Percentiles rank a stretch among this genome's conserved stretches.
Evolutionary conservation across 2,888 invertebrate species (phyloP).

Genomic region (Sarcophaga carnaria): DNA sequence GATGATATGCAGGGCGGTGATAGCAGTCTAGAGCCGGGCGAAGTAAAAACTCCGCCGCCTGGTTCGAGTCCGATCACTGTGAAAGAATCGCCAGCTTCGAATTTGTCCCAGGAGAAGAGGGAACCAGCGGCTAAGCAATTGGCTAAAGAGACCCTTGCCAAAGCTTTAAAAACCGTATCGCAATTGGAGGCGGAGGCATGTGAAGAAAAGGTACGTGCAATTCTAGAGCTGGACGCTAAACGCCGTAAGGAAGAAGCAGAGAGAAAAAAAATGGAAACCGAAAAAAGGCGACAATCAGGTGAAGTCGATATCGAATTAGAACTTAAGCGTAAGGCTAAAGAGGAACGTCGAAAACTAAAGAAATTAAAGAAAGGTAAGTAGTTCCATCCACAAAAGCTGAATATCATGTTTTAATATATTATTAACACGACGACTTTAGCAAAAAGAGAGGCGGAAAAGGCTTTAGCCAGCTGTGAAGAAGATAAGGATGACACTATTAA

Average conservation of each 20-base stretch:
- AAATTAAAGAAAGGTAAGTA: slow-evolving; percentile 69
- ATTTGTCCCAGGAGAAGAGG: slow-evolving; percentile 23
- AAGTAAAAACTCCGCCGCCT: slow-evolving; percentile 79
- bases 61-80: slow-evolving; percentile 57
- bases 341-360: slow-evolving; percentile 69
- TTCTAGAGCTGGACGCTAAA: slow-evolving; percentile 75
- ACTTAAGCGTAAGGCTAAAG: slow-evolving; percentile 70
- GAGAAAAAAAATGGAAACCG: slow-evolving; percentile 67
- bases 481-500: slow-evolving; percentile 26
- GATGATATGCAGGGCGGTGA: slow-evolving; percentile 77
- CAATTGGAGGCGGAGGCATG: slow-evolving; percentile 73
- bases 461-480: slow-evolving; percentile 46
- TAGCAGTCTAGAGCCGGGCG: slow-evolving; percentile 79
- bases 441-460: slow-evolving; percentile 60
- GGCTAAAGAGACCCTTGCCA: slow-evolving; percentile 36
- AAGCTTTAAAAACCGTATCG: slow-evolving; percentile 71
- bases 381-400: not conserved
- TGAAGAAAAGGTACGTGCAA: slow-evolving; percentile 74
- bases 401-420: not conserved
- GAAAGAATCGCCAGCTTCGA: slow-evolving; percentile 58
- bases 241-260: slow-evolving; percentile 73
- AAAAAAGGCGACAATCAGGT: slow-evolving; percentile 60
- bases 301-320: slow-evolving; percentile 63
- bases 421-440: slow-evolving; percentile 18
- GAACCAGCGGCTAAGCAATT: slow-evolving; percentile 44